Conservation (phyloP, 2,113 vertebrate genomes). For the zebrafish (Danio rerio) region GRCz12tu NC_133187.1:44048501-44049000, state of each 20-base stretch:
- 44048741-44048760: constrained; percentile 9
- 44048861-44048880: not conserved
- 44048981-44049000: no score
- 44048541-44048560: not conserved
- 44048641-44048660: not conserved
- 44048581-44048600: no score
- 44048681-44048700: not conserved
- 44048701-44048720: not conserved
- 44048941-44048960: no score
- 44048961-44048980: no score
- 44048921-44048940: no score
- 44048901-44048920: not conserved
- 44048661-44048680: not conserved
- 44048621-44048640: not conserved
- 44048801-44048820: not conserved
- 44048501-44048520: not conserved
- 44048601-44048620: not conserved
- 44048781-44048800: not conserved
- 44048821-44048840: not conserved
- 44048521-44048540: not conserved
- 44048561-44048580: no score
- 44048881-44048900: not conserved
- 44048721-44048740: constrained; percentile 27
- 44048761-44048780: constrained; percentile 34
- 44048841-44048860: not conserved